Evolutionary conservation across 1,140 invertebrate species (phyloP), one percentile per base, ranked within the genome.

Genomic region (Drosophila burlai): DNA sequence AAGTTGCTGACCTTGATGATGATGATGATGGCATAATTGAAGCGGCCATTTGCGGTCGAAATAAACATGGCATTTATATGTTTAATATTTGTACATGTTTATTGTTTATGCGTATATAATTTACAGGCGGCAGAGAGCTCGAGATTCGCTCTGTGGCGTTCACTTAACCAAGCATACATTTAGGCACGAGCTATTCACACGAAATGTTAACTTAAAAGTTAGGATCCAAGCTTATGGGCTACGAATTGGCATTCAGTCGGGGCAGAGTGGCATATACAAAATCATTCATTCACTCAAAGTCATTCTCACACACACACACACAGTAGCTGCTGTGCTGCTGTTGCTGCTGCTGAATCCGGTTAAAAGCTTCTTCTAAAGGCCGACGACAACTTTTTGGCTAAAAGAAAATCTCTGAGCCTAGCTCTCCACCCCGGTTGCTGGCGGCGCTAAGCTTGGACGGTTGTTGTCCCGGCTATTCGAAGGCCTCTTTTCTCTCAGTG

Each of bases 151-250:
- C 54, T 29, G 15, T 47, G 58, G 58, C 29, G 5, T 45, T 38
- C 13, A 55, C 67, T 61, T 85, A 85, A 21, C 63, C 67, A 73
- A 26, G 43, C 45, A 76, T 81, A 52, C 50, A 90, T 46, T 80
- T 79, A 84, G 84, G 81, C 85, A 89, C 85, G 68, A 83, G 68
- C 83, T 87, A 89, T 83, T 89, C 80, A 87, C 67, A 83, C 52
- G 47, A 54, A 73, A 47, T 45, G 65, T 81, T 75, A 81, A 65
- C 80, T 76, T 82, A 82, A 45, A 63, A 15, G 60, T 36, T 63
- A 66, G 15, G 24, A 24, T 76, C 69, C 47, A 63, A 66, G 60
- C 66, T 81, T 78, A 83, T 52, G 31, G 11, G 55, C 64, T 80
- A 86, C 24, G 47, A 46, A 79, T 76, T 76, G 55, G 62, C 81